Evolutionary conservation across 2,888 invertebrate genomes (phyloP).

Genomic region (Argyresthia goedartella): DNA sequence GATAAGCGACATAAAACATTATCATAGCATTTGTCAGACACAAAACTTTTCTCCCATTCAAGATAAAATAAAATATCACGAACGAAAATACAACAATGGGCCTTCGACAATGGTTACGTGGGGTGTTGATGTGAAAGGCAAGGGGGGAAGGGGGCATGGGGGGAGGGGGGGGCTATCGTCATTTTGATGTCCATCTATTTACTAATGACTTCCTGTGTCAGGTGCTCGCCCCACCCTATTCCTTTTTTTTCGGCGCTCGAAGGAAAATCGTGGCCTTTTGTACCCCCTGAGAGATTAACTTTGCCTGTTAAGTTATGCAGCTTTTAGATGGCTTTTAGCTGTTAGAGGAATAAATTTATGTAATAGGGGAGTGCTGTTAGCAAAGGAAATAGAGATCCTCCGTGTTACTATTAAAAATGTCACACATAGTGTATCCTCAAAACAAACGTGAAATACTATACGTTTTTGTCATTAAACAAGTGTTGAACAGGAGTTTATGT

Average conservation of each 20-base stretch:
- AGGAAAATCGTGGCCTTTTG: conserved; percentile 7
- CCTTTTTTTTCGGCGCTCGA: conserved; percentile 27
- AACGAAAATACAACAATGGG: neutral
- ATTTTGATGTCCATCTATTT: conserved; percentile 61
- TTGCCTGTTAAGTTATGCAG: neutral
- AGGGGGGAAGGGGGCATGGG: neutral
- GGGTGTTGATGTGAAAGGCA: neutral
- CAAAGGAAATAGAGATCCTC: too few relatives aligned
- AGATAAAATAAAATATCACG: neutral
- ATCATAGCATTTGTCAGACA: neutral
- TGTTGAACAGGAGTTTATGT: too few relatives aligned
- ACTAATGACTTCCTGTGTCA: conserved; percentile 70
- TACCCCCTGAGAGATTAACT: neutral
- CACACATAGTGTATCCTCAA: too few relatives aligned
- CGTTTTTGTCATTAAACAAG: too few relatives aligned
- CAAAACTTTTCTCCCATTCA: neutral
- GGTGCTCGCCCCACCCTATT: conserved; percentile 47
- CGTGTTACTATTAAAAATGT: too few relatives aligned
- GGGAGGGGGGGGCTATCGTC: conserved; percentile 31
- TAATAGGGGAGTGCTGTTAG: neutral
- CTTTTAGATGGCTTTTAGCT: too few relatives aligned
- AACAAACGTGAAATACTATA: too few relatives aligned
- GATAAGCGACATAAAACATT: too few relatives aligned
- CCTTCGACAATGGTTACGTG: neutral
- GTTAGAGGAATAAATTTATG: too few relatives aligned